Conservation (phyloP, 64 coral and sea anemone genomes). For the Stichodactyla helianthus region DNA sequence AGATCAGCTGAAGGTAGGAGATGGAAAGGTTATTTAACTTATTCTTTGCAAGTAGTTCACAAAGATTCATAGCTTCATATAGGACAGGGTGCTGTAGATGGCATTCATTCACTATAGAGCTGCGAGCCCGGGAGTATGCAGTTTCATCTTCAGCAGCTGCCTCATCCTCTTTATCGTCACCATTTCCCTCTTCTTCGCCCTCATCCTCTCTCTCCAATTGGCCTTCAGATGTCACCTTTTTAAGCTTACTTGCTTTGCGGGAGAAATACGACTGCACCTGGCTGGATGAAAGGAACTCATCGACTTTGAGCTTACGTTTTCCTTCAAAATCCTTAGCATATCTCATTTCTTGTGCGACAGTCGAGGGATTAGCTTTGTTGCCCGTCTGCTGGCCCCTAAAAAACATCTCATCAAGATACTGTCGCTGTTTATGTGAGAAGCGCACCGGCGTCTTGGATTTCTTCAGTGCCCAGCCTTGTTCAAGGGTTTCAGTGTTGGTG, state of each 20-base stretch:
- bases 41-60: neutral
- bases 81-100: neutral
- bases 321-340: slow-evolving; percentile 20
- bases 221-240: neutral
- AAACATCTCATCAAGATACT: slow-evolving; percentile 24
- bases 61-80: slow-evolving; percentile 25
- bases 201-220: neutral
- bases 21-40: neutral
- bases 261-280: slow-evolving; percentile 28
- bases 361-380: slow-evolving; percentile 8
- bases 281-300: slow-evolving; percentile 11
- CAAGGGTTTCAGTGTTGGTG: neutral
- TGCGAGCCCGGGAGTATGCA: neutral
- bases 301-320: neutral
- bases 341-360: slow-evolving; percentile 10
- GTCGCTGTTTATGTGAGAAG: neutral
- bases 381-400: neutral
- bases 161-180: neutral
- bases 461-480: slow-evolving; percentile 21
- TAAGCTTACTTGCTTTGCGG: neutral
- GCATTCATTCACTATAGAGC: neutral
- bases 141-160: slow-evolving; percentile 8
- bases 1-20: neutral
- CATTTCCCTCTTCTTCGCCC: neutral
- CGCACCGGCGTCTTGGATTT: neutral